phyloP scores from a whole-genome alignment of 1,140 invertebrate species.

The Linepithema humile region DNA sequence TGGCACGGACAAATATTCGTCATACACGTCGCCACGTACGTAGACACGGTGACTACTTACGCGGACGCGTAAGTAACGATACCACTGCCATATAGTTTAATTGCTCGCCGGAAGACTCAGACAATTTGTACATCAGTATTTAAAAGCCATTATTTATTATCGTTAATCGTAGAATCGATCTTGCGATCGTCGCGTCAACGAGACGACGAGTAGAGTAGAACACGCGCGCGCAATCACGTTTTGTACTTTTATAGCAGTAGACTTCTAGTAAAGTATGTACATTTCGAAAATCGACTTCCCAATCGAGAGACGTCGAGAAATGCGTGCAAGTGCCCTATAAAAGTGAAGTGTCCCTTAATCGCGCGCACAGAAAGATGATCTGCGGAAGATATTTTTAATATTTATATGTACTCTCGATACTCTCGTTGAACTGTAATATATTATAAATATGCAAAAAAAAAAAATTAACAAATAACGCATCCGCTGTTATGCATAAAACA shows the following conservation, averaged over 20 bases:
- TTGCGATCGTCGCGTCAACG: constrained; percentile 31
- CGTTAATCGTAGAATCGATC: constrained; percentile 72
- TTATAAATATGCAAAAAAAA: constrained; percentile 65
- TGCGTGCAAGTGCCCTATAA: constrained; percentile 58
- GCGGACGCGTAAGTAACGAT: constrained; percentile 74
- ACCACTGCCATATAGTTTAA: constrained; percentile 81
- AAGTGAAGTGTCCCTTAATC: constrained; percentile 47
- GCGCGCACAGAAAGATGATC: constrained; percentile 51
- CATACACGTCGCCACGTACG: neutral
- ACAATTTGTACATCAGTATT: constrained; percentile 84
- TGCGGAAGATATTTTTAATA: constrained; percentile 71
- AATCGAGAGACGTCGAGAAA: constrained; percentile 31
- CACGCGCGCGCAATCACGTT: constrained; percentile 80
- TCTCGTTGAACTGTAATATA: constrained; percentile 74
- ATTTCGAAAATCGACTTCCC: constrained; percentile 31
- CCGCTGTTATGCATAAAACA: constrained; percentile 69
- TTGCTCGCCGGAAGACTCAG: constrained; percentile 72
- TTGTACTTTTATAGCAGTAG: constrained; percentile 81
- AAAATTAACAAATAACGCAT: constrained; percentile 65
- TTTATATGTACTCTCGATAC: constrained; percentile 66
- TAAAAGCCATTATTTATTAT: constrained; percentile 83
- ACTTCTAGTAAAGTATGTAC: constrained; percentile 29
- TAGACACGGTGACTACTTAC: neutral
- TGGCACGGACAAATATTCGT: constrained; percentile 49
- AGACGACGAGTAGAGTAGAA: neutral